Base-by-base conservation (phyloP, 53 echinoderm and acorn worm species). In the Arbacia lixula region DNA sequence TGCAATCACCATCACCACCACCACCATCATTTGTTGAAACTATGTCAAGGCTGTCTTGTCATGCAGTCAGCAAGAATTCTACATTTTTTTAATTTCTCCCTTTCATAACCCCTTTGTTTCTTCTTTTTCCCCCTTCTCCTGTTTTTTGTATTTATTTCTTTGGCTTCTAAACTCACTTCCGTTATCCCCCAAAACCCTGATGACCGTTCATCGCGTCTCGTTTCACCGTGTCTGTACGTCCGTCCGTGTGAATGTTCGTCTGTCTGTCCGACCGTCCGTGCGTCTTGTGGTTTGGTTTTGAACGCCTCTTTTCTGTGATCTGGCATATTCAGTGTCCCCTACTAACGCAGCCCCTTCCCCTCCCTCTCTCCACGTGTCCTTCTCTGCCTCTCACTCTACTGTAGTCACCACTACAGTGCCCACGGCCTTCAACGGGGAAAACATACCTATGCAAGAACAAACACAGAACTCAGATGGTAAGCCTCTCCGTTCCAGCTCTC, bases 381-480 rank as follows among this genome's bases (percentile, higher is more conserved):
- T 57, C 35, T 77, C 77, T 38, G 77, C 77, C 77, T 54, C 58
- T 77, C 9, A 37, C 35, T 77, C 77, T 58, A 54, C 77, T 36
- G 58, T 77, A 77, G 57, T 77, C 40, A 77, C 77, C 21, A 57
- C 77, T 36, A 58, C 77, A 36, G 77, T 77, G 21, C 77, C 77
- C 36, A 24, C 77, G 6, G 77, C 77, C 8, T 32, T 36, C 77
- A 77, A 58, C 77, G 77, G 77, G 58, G 77, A 77, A 43, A 77
- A 77, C 77, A 77, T 77, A 56, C 77, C 77, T 77, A 77, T 77
- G 77, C 77, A 77, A 77, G 77, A 77, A 58, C 77, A 77, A 20
- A 37, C 57, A 34, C 77, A 54, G 58, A 77, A 54, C 6, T 26
- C 40, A 58, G 77, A 77, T 77, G 77, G 77, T 77, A 77, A 77